phyloP scores from a whole-genome alignment of 1,140 invertebrate genomes.

The Drosophila tsacasi region DNA sequence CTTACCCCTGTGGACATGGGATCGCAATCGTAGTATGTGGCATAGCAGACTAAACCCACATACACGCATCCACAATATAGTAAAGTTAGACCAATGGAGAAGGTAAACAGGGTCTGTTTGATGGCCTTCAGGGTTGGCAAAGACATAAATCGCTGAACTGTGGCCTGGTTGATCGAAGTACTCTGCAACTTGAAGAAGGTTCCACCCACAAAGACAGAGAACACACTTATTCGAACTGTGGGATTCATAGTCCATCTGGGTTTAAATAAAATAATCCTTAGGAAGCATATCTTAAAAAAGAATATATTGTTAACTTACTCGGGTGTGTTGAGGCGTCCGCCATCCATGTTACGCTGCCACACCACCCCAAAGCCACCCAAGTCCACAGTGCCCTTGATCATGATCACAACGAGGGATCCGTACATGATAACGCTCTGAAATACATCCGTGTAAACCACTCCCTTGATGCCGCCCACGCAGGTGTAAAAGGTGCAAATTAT shows the following conservation, averaged over 20 bases:
- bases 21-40: conserved; percentile 92
- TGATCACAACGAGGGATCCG: conserved; percentile 91
- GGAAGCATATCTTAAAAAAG: not conserved
- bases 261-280: conserved; percentile 32
- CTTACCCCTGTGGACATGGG: conserved; percentile 87
- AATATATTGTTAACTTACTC: conserved; percentile 87
- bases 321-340: conserved; percentile 91
- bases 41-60: conserved; percentile 92
- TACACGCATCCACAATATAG: conserved; percentile 89
- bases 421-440: conserved; percentile 95
- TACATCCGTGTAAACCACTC: conserved; percentile 97
- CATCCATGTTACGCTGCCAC: conserved; percentile 90
- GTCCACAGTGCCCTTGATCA: conserved; percentile 92
- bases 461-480: conserved; percentile 95
- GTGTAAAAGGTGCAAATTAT: conserved; percentile 96
- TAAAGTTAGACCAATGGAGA: conserved; percentile 87
- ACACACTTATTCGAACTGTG: conserved; percentile 90
- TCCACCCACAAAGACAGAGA: conserved; percentile 91
- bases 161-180: conserved; percentile 93
- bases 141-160: conserved; percentile 92
- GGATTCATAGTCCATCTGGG: conserved; percentile 89
- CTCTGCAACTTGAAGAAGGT: conserved; percentile 94
- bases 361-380: conserved; percentile 91
- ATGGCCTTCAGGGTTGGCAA: conserved; percentile 64
- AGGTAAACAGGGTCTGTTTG: conserved; percentile 86